These are phyloP conservation scores for Micromys minutus DNA, from an alignment of 2,113 vertebrate species.

Conservation along the genomic window DNA sequence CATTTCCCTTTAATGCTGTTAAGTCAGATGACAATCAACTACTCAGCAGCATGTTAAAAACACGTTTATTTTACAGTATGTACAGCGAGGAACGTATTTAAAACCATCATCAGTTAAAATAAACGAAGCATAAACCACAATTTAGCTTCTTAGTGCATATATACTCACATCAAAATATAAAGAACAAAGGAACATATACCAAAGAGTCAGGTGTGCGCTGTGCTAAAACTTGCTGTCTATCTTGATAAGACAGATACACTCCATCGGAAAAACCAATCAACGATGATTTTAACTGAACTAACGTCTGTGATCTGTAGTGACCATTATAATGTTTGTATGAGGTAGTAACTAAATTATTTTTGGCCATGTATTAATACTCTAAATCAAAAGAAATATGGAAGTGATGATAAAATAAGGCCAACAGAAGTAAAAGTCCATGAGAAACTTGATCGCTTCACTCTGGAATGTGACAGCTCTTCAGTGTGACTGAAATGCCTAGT, in stretches of 20 bases:
- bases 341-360: constrained; percentile 92
- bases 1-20: constrained; percentile 14
- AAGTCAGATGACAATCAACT: constrained; percentile 81
- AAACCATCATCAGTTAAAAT: constrained; percentile 87
- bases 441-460: constrained; percentile 77
- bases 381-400: constrained; percentile 83
- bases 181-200: constrained; percentile 86
- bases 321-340: constrained; percentile 87
- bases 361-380: constrained; percentile 87
- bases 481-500: constrained; percentile 78
- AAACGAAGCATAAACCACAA: constrained; percentile 87
- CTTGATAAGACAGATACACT: constrained; percentile 80
- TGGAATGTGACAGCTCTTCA: constrained; percentile 84
- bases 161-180: constrained; percentile 87
- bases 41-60: constrained; percentile 88
- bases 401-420: constrained; percentile 84
- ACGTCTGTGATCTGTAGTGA: constrained; percentile 85
- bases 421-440: constrained; percentile 81
- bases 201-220: constrained; percentile 84
- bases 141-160: constrained; percentile 87
- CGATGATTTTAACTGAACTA: constrained; percentile 84
- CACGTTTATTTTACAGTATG: constrained; percentile 91
- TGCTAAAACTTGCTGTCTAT: constrained; percentile 85
- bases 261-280: constrained; percentile 83
- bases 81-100: constrained; percentile 88